A percentile compares a stretch with the other conserved stretches of the same genome.
Conservation (phyloP, 2,113 vertebrate species). For the Carassius gibelio region DNA sequence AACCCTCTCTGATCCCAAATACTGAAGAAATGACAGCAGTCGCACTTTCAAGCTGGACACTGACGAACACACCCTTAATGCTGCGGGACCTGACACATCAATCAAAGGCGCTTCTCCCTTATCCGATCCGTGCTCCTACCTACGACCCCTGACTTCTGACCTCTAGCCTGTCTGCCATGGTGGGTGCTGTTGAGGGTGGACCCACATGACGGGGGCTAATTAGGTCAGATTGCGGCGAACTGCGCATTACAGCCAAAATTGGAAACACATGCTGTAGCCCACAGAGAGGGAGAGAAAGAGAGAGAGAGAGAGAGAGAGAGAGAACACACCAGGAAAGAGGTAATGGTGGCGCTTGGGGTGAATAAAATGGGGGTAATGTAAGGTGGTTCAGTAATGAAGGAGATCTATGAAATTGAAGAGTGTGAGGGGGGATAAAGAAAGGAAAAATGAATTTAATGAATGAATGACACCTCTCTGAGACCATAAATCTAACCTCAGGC, state of each 20-base stretch:
- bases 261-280: constrained; percentile 72
- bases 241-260: constrained; percentile 71
- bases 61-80: constrained; percentile 19
- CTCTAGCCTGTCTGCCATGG: constrained; percentile 54
- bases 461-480: constrained; percentile 19
- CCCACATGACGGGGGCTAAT: constrained; percentile 70
- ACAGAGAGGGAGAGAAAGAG: neutral
- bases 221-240: constrained; percentile 70
- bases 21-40: constrained; percentile 51
- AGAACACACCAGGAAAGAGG: constrained; percentile 31
- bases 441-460: constrained; percentile 26
- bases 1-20: constrained; percentile 42
- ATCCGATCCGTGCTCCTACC: constrained; percentile 44
- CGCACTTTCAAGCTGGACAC: constrained; percentile 3
- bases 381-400: constrained; percentile 9
- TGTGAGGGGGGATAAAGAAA: neutral
- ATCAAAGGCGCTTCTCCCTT: constrained; percentile 50
- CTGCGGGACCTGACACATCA: constrained; percentile 45
- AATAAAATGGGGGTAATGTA: constrained; percentile 28
- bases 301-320: neutral
- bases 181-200: constrained; percentile 62
- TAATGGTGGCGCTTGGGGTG: constrained; percentile 7
- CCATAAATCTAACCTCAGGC: constrained; percentile 44
- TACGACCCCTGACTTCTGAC: constrained; percentile 67
- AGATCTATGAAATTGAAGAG: constrained; percentile 18